Percentiles rank a stretch among this genome's conserved stretches.
Evolutionary conservation across 2,888 invertebrate species (phyloP).

Genomic region (Philereme vetulata): DNA sequence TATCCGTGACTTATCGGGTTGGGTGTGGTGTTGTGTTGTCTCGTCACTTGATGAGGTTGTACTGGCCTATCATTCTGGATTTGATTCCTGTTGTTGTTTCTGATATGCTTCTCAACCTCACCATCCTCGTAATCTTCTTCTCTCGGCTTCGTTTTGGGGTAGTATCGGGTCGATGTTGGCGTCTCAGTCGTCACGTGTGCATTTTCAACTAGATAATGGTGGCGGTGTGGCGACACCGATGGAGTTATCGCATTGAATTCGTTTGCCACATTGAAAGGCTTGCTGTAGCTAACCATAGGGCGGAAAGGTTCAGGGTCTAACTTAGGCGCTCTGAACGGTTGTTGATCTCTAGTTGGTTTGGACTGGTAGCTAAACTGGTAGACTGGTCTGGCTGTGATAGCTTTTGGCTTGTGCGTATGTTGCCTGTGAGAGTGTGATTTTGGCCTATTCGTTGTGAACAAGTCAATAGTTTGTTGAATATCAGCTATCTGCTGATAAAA

Average conservation of each 20-base stretch:
- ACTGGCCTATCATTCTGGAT: constrained; percentile 68
- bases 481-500: constrained; percentile 87
- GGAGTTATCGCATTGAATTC: constrained; percentile 75
- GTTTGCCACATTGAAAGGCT: constrained; percentile 74
- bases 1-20: constrained; percentile 85
- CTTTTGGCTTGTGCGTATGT: constrained; percentile 75
- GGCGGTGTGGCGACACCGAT: constrained; percentile 68
- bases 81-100: constrained; percentile 64
- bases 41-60: constrained; percentile 54
- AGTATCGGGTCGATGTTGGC: constrained; percentile 78
- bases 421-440: constrained; percentile 70
- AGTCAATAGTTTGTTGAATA: constrained; percentile 86
- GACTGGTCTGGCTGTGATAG: constrained; percentile 82
- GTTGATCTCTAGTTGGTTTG: constrained; percentile 74
- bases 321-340: constrained; percentile 77
- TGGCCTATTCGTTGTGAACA: constrained; percentile 84
- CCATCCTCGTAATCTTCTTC: constrained; percentile 76
- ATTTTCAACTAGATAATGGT: constrained; percentile 75
- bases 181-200: constrained; percentile 78
- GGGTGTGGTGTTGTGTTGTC: constrained; percentile 76
- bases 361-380: constrained; percentile 90
- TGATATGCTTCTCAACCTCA: constrained; percentile 57
- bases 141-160: constrained; percentile 74
- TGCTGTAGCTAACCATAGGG: constrained; percentile 85
- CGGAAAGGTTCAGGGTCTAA: constrained; percentile 85